phyloP scores from a whole-genome alignment of 2,113 vertebrate species.

The Conger conger region DNA sequence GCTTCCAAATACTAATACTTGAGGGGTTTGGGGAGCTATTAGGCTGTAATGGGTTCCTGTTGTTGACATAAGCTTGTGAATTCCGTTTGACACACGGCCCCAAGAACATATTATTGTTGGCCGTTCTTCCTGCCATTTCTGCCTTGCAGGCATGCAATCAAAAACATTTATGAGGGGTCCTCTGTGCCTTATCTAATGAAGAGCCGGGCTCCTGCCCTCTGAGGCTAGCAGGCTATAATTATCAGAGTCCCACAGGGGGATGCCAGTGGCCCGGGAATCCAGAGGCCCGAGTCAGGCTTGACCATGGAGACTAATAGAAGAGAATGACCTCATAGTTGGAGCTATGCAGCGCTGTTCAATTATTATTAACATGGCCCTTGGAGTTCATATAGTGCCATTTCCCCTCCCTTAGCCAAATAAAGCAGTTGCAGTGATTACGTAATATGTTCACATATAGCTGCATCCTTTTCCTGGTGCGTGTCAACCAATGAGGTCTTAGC shows the following conservation, averaged over 20 bases:
- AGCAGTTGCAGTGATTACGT: conserved; percentile 19
- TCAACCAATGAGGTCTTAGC: neutral
- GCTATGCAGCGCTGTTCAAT: conserved; percentile 36
- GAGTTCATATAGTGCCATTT: conserved; percentile 46
- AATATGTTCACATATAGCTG: neutral
- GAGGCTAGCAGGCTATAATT: conserved; percentile 13
- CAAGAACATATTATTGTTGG: conserved; percentile 30
- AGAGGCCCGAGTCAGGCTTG: conserved; percentile 9
- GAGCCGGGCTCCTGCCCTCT: neutral
- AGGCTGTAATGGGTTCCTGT: conserved; percentile 45
- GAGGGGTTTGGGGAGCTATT: conserved; percentile 20
- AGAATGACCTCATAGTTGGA: conserved; percentile 55
- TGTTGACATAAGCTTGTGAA: conserved; percentile 44
- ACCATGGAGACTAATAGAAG: conserved; percentile 43
- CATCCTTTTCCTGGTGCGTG: neutral
- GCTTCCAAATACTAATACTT: conserved; percentile 28
- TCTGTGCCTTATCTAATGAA: conserved; percentile 1
- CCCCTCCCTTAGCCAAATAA: conserved; percentile 40
- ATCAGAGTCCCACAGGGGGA: neutral
- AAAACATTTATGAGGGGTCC: neutral
- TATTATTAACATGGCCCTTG: conserved; percentile 44
- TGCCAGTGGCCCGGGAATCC: conserved; percentile 10
- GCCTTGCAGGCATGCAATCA: neutral
- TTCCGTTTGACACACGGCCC: conserved; percentile 26
- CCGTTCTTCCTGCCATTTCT: conserved; percentile 26